These are phyloP conservation scores for Drosophila bocki DNA, from an alignment of 1,140 invertebrate genomes.

Conservation along the genomic window DNA sequence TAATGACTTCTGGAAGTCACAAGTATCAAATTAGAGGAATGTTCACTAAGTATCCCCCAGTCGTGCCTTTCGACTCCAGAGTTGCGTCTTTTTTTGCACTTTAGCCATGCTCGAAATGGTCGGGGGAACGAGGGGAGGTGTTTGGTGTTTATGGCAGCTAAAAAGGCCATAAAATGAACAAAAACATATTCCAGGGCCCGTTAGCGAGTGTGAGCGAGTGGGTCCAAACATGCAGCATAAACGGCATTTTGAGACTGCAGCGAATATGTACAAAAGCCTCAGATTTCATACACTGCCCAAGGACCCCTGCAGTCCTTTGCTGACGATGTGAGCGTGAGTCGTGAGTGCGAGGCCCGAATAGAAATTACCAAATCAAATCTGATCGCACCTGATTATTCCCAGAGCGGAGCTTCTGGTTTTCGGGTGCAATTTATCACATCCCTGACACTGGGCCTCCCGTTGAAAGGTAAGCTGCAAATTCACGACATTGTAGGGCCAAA, in stretches of 20 bases:
- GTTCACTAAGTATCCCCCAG: background rate
- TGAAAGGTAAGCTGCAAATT: conserved; percentile 67
- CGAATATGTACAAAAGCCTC: conserved; percentile 65
- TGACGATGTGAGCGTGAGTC: conserved; percentile 59
- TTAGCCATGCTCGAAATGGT: conserved; percentile 37
- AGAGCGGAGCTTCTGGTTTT: background rate
- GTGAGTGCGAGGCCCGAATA: conserved; percentile 1
- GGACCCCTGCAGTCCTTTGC: conserved; percentile 35
- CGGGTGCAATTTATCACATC: conserved; percentile 52
- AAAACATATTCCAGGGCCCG: conserved; percentile 67
- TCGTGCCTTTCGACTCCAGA: background rate
- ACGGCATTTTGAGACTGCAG: conserved; percentile 71
- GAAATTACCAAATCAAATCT: conserved; percentile 34
- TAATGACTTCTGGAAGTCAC: background rate
- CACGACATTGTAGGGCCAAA: conserved; percentile 47
- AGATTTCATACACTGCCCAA: conserved; percentile 70
- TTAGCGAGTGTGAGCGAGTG: conserved; percentile 43
- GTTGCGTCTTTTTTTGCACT: conserved; percentile 50
- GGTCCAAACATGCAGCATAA: conserved; percentile 62
- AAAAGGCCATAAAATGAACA: conserved; percentile 82
- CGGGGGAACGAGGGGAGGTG: conserved; percentile 26
- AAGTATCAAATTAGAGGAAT: background rate
- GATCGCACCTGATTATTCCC: conserved; percentile 42
- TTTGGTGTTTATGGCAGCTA: conserved; percentile 76
- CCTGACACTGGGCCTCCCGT: conserved; percentile 23